A percentile compares a stretch with the other conserved stretches of the same genome.
phyloP scores from a whole-genome alignment of 2,888 invertebrate species.

The Dryocosmus kuriphilus region DNA sequence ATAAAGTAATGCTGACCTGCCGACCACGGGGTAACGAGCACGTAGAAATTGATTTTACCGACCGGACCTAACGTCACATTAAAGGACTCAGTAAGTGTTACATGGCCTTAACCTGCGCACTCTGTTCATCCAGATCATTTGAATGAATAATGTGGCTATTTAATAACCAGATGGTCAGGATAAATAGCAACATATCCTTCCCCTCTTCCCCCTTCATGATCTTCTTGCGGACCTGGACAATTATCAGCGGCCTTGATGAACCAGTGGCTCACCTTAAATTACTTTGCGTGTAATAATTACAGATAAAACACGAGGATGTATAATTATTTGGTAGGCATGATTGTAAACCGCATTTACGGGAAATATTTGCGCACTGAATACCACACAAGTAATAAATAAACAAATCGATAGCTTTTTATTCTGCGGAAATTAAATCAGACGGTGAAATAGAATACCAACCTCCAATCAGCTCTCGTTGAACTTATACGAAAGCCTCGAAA shows the following conservation, averaged over 20 bases:
- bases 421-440: not conserved
- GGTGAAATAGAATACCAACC: slow-evolving; percentile 3
- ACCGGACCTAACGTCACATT: too few species aligned
- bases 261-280: not conserved
- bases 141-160: too few species aligned
- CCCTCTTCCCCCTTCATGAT: not conserved
- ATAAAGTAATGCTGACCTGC: too few species aligned
- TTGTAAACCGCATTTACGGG: not conserved
- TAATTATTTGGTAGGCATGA: not conserved
- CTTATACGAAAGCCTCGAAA: not conserved
- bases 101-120: too few species aligned
- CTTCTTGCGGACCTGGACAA: not conserved
- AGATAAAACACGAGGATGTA: not conserved
- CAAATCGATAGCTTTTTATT: not conserved
- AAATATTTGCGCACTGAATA: not conserved
- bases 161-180: too few species aligned
- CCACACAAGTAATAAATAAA: not conserved
- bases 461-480: not conserved
- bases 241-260: not conserved
- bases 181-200: not conserved
- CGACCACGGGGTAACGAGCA: too few species aligned
- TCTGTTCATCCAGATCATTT: too few species aligned
- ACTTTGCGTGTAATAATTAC: not conserved
- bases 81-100: too few species aligned
- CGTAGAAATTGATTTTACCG: too few species aligned